A percentile compares a stretch with the other conserved stretches of the same genome.
Evolutionary conservation across 1,140 invertebrate genomes (phyloP).

Genomic region (Scylla paramamosain): DNA sequence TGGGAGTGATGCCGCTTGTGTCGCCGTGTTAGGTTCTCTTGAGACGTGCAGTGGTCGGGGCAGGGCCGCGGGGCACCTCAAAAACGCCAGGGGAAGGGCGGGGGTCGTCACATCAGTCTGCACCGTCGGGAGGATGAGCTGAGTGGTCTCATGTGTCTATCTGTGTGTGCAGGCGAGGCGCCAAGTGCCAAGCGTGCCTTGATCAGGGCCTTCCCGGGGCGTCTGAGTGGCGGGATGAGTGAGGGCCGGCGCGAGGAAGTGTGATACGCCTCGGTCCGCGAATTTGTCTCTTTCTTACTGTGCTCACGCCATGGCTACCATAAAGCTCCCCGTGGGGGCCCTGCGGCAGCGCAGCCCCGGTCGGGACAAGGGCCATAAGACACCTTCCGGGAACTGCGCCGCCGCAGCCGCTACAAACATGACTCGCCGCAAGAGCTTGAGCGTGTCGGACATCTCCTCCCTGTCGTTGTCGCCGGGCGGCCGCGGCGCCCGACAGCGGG

Average conservation of each 20-base stretch:
- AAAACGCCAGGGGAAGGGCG: neutral
- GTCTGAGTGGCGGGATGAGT: neutral
- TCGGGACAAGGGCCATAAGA: neutral
- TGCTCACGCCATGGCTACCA: neutral
- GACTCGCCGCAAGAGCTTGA: constrained; percentile 74
- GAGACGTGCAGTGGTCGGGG: neutral
- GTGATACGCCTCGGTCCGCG: neutral
- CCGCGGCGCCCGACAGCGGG: constrained; percentile 31
- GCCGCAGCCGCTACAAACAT: constrained; percentile 33
- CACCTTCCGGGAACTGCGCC: neutral
- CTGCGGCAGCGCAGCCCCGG: neutral
- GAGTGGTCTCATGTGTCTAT: neutral
- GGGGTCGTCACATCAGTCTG: neutral
- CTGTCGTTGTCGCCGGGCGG: constrained; percentile 12
- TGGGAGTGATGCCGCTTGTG: neutral
- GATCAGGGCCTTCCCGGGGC: neutral
- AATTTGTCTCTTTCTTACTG: neutral
- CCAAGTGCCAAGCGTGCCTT: neutral
- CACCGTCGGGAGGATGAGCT: neutral
- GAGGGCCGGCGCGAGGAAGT: neutral
- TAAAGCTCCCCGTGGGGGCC: constrained; percentile 35
- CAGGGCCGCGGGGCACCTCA: neutral
- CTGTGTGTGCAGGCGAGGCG: neutral
- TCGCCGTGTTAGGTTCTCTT: neutral
- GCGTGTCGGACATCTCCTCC: constrained; percentile 68